Evolutionary conservation across 92 coral and sea anemone genomes (phyloP), one percentile per base, ranked within the genome.

Genomic region (Epizoanthus rinbou): DNA sequence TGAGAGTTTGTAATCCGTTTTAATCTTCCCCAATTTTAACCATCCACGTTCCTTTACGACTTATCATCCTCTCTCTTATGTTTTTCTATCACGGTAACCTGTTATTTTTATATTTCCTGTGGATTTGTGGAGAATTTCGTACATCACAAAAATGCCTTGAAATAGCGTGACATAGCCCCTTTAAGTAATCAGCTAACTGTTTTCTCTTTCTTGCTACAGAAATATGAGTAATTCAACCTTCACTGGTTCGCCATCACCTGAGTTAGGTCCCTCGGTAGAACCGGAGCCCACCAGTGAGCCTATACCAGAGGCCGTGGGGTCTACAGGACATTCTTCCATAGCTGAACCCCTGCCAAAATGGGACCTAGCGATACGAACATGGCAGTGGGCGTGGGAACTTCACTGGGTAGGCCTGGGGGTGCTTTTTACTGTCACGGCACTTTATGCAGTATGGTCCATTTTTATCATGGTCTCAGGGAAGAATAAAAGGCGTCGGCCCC

Each of bases 321-420:
- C 69, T 18, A 35, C 62, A 39, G 64, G 16, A 1, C 54, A 57
- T 17, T 50, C 23, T 9, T 59, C 64, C 21, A 84, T 59, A 24
- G 84, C 93, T 7, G 98, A 93, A 75, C 98, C 98, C 23, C 84
- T 93, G 0, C 98, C 98, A 23, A 75, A 91, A 3, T 93, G 98
- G 98, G 81, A 65, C 33, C 67, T 33, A 69, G 98, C 98, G n/a
- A 56, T 80, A 57, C 35, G 31, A 37, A 87, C 91, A 6, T 93
- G 98, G 98, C 25, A 85, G 56, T 91, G 98, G 94, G 92, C 86
- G 56, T 93, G 98, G 98, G 85, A 74, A 11, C 68, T 93, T 5
- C 98, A 93, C 52, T 93, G 94, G 94, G 80, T 84, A 16, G 95
- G 98, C 7, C 85, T 93, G 47, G 98, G 98, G 0, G 22, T 79